Evolutionary conservation across 2,113 vertebrate species (phyloP), one percentile per base, ranked within the genome.

Genomic region (Brachyistius frenatus): DNA sequence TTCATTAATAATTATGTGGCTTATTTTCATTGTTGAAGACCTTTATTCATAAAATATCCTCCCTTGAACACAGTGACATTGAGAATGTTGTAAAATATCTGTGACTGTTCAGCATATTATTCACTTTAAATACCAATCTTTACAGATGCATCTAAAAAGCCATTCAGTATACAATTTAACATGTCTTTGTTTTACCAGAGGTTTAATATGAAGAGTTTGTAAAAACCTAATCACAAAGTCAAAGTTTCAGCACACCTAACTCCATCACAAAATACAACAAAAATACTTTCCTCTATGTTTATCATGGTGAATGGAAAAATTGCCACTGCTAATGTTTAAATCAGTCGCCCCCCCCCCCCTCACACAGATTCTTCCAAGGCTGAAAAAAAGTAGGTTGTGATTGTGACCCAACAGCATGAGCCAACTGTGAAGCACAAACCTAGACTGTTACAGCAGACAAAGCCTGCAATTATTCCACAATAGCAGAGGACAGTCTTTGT

Each of bases 361-460:
- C 23, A 23, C 1, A 1, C 14, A 15, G 41, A 44, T 23, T 52
- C 14, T 68, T 56, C 79, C 61, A 75, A 78, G 57, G 52, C 76
- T 60, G 32, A 32, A 61, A 53, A 50, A 62, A 47, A 35, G 11
- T 3, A 74, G 14, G 55, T 31, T 57, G 46, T 56, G 54, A 73
- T 35, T 79, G 52, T 79, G 71, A 76, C 54, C 56, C 23, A 61
- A 73, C 50, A 55, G 54, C 75, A 76, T 84, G 65, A 77, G 41
- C 41, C 33, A 80, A 68, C 69, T 41, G 39, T 80, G 66, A 54
- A 41, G 63, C 49, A 87, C 80, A 78, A 84, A 76, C 66, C 60
- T 30, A 32, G 53, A 71, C 64, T 78, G 81, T 86, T 76, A 63
- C 60, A 75, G 52, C 68, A 82, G 67, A 93, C 92, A 94, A 91